Evolutionary conservation across 1,140 invertebrate genomes (phyloP).

Genomic region (Latrodectus geometricus): DNA sequence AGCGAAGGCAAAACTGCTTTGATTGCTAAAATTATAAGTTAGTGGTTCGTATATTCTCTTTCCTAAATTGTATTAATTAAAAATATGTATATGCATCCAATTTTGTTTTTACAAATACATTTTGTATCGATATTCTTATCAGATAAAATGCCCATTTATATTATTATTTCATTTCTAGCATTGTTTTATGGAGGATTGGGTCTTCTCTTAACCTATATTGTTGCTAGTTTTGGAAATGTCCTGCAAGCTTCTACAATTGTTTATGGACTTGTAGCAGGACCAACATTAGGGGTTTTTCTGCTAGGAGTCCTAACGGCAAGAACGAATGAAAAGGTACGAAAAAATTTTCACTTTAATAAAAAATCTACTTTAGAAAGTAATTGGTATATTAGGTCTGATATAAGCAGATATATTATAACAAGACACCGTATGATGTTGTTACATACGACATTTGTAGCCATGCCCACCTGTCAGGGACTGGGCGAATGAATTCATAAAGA

Average conservation of each 20-base stretch:
- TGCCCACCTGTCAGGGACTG: too few species aligned
- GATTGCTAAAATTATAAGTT: slow-evolving; percentile 85
- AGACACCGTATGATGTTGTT: too few species aligned
- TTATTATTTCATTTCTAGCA: slow-evolving; percentile 12
- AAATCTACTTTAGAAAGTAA: too few species aligned
- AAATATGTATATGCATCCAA: background rate
- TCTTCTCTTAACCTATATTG: slow-evolving; percentile 79
- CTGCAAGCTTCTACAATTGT: slow-evolving; percentile 81
- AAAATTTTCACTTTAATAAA: too few species aligned
- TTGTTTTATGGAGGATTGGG: slow-evolving; percentile 78
- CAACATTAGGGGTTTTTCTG: slow-evolving; percentile 82
- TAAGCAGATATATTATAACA: too few species aligned
- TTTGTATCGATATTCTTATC: background rate
- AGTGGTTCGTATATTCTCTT: slow-evolving; percentile 72
- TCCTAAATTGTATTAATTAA: background rate
- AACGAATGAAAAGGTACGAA: slow-evolving; percentile 75
- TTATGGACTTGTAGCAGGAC: slow-evolving; percentile 84
- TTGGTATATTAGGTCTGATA: too few species aligned
- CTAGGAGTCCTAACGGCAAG: slow-evolving; percentile 82
- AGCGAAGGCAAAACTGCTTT: slow-evolving; percentile 70
- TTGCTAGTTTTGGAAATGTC: slow-evolving; percentile 79
- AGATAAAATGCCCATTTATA: background rate
- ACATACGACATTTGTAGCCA: too few species aligned
- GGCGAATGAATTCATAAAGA: too few species aligned
- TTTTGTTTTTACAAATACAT: background rate